phyloP scores from a whole-genome alignment of 2,888 invertebrate species.

The Chalcis sispes region DNA sequence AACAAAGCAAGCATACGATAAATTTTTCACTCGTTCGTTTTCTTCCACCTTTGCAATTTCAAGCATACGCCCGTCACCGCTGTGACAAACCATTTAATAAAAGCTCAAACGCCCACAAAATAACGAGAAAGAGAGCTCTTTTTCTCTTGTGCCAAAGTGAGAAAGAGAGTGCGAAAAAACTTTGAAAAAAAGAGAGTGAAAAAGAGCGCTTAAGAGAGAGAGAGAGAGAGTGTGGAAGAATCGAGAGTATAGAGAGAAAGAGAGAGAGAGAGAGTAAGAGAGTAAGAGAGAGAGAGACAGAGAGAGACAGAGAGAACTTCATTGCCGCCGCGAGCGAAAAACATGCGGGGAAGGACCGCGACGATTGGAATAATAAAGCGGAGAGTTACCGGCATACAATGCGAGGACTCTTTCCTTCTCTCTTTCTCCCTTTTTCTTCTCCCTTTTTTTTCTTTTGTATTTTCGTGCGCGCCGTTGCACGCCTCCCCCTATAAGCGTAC shows the following conservation, averaged over 20 bases:
- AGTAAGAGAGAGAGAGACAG: not conserved
- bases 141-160: not conserved
- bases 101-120: conserved; percentile 36
- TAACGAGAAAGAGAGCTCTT: conserved; percentile 11
- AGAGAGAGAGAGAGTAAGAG: not conserved
- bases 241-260: not conserved
- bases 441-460: conserved; percentile 6
- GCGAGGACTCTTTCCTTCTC: conserved; percentile 23
- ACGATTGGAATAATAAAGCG: conserved; percentile 48
- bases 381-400: conserved; percentile 43
- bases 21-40: no score
- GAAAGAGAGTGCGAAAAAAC: conserved; percentile 2
- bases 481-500: not conserved
- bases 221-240: not conserved
- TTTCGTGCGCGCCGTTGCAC: conserved; percentile 7
- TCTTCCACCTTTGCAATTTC: not conserved
- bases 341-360: conserved; percentile 25
- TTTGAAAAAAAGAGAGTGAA: conserved; percentile 1
- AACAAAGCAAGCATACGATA: not conserved
- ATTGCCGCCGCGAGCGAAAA: conserved; percentile 34
- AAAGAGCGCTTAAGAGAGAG: conserved; percentile 4
- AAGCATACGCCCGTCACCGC: not conserved
- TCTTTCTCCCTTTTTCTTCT: conserved; percentile 7
- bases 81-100: conserved; percentile 27
- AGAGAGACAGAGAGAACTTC: not conserved